A percentile compares a stretch with the other conserved stretches of the same genome.
phyloP scores from a whole-genome alignment of 1,140 invertebrate species.

The Drosophila neocordata region DNA sequence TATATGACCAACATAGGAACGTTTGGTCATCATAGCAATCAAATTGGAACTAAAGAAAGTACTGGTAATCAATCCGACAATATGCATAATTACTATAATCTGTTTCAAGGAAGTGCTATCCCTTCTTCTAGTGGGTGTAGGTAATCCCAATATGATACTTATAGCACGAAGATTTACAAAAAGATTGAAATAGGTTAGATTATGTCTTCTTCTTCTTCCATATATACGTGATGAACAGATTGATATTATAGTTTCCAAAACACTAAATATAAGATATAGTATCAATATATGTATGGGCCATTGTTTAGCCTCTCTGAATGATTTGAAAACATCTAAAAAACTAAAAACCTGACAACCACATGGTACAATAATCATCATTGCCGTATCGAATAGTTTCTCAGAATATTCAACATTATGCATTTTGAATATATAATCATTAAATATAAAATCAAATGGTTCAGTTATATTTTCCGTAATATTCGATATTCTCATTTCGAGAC shows the following conservation, averaged over 20 bases:
- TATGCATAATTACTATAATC: constrained; percentile 29
- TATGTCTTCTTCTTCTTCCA: background rate
- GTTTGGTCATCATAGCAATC: constrained; percentile 37
- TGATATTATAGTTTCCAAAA: constrained; percentile 23
- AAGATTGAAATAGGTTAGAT: background rate
- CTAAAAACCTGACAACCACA: constrained; percentile 5
- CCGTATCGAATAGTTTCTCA: background rate
- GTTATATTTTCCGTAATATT: background rate
- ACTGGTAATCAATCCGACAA: constrained; percentile 36
- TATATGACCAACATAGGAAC: background rate
- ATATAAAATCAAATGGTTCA: background rate
- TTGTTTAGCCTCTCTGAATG: background rate
- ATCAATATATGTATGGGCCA: constrained; percentile 5
- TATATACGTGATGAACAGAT: background rate
- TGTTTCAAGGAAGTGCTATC: constrained; percentile 20
- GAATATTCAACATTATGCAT: background rate
- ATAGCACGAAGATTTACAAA: constrained; percentile 39
- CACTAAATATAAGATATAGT: constrained; percentile 23
- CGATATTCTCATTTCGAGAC: background rate
- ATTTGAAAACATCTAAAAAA: constrained; percentile 1
- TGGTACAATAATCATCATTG: constrained; percentile 27
- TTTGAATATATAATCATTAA: background rate
- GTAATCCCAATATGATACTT: constrained; percentile 33
- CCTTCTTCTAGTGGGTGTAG: constrained; percentile 8
- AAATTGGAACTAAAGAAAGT: constrained; percentile 37